Evolutionary conservation across 2,113 vertebrate species (phyloP).

Genomic region (Arothron firmamentum): DNA sequence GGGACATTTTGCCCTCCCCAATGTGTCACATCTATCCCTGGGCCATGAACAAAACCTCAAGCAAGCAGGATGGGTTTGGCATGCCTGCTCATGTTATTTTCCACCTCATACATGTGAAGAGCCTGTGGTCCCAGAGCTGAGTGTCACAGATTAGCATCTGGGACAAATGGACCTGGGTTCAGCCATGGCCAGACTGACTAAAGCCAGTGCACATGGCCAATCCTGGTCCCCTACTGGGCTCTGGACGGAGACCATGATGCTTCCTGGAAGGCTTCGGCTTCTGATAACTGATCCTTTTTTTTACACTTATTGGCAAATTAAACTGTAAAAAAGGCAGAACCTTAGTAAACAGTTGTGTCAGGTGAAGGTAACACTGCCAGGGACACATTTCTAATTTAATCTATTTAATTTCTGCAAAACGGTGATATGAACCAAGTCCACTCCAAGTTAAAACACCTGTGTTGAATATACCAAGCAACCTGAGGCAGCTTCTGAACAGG

Average conservation of each 20-base stretch:
- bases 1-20: slow-evolving; percentile 59
- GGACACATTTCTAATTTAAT: slow-evolving; percentile 24
- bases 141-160: slow-evolving; percentile 62
- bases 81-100: slow-evolving; percentile 56
- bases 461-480: slow-evolving; percentile 37
- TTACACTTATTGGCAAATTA: not conserved
- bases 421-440: slow-evolving; percentile 25
- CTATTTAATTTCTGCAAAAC: slow-evolving; percentile 23
- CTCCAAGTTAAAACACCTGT: slow-evolving; percentile 46
- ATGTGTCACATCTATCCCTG: slow-evolving; percentile 61
- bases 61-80: slow-evolving; percentile 43
- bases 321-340: slow-evolving; percentile 21
- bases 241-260: slow-evolving; percentile 55
- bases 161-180: slow-evolving; percentile 62
- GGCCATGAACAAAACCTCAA: slow-evolving; percentile 48
- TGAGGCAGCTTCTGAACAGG: slow-evolving; percentile 33
- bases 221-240: slow-evolving; percentile 46
- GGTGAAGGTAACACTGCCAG: slow-evolving; percentile 22
- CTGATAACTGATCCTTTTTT: not conserved
- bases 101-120: slow-evolving; percentile 56
- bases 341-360: slow-evolving; percentile 18
- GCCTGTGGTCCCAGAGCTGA: slow-evolving; percentile 58
- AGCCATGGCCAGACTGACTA: slow-evolving; percentile 65
- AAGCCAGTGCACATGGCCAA: slow-evolving; percentile 53
- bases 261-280: slow-evolving; percentile 44